Percentiles rank a stretch among this genome's conserved stretches.
phyloP scores from a whole-genome alignment of 2,797 vertebrate species.

The Onychomys arenicola region DNA sequence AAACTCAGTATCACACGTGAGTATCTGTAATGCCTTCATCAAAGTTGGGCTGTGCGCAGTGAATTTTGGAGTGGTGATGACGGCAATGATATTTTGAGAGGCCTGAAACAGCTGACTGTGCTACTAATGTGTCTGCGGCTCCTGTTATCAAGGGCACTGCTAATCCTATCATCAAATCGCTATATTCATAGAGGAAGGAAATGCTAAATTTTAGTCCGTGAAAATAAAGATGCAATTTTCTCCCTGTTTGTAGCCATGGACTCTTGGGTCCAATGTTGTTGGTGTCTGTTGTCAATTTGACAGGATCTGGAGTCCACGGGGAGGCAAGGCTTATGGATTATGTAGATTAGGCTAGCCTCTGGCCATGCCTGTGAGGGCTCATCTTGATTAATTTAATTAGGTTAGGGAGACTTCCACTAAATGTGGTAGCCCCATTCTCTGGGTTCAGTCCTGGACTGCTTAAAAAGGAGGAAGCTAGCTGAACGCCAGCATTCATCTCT shows the following conservation, averaged over 20 bases:
- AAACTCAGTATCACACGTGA: neutral
- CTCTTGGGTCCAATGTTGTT: neutral
- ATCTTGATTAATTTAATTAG: neutral
- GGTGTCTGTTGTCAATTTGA: neutral
- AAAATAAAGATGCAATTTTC: neutral
- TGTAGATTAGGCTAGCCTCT: neutral
- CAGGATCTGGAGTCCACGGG: neutral
- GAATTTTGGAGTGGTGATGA: conserved; percentile 12
- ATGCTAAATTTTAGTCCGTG: neutral
- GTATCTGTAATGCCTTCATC: neutral
- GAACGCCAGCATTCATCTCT: neutral
- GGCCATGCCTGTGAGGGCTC: too few relatives aligned
- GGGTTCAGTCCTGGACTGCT: neutral
- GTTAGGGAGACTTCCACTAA: neutral
- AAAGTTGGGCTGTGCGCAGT: neutral
- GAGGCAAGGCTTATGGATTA: neutral
- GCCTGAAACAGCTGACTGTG: conserved; percentile 4
- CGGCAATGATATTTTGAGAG: conserved; percentile 23
- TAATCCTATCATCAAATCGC: conserved; percentile 7
- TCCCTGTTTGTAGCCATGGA: neutral
- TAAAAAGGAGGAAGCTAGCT: neutral
- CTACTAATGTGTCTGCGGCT: conserved; percentile 15
- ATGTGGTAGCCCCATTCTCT: too few relatives aligned
- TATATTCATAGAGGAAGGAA: conserved; percentile 21
- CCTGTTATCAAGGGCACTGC: neutral